Conservation (phyloP, 1,140 invertebrate genomes). For the Drosophila kepulauana region DNA sequence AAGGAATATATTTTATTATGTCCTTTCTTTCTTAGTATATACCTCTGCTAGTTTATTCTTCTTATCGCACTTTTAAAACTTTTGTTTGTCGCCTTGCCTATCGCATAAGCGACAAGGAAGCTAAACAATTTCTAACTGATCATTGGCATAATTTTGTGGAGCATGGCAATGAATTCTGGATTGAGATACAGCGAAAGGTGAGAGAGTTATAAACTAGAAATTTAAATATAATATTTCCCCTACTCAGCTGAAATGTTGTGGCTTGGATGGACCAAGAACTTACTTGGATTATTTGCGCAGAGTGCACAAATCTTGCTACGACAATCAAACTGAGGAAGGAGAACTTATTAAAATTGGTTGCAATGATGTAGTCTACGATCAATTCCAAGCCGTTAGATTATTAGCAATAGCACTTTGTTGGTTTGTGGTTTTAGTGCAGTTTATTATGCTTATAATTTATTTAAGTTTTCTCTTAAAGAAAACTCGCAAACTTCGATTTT, state of each 20-base stretch:
- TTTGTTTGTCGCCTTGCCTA: background rate
- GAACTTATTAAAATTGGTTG: constrained; percentile 40
- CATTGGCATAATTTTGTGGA: constrained; percentile 31
- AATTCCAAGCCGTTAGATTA: background rate
- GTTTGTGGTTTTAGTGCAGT: constrained; percentile 12
- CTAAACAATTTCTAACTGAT: background rate
- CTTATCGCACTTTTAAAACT: background rate
- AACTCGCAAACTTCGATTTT: background rate
- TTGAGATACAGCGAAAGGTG: constrained; percentile 41
- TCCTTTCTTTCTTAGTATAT: constrained; percentile 31
- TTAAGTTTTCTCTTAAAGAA: background rate
- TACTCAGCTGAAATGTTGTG: constrained; percentile 48
- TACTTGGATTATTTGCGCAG: constrained; percentile 43
- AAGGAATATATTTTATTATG: background rate
- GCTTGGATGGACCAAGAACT: constrained; percentile 40
- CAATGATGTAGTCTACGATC: constrained; percentile 8
- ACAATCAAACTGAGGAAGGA: background rate
- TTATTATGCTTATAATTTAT: constrained; percentile 6
- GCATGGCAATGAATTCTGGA: constrained; percentile 29
- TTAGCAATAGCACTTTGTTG: constrained; percentile 22
- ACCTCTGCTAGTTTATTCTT: constrained; percentile 16
- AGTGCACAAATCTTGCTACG: constrained; percentile 37
- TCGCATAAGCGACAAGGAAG: background rate
- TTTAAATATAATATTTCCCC: background rate
- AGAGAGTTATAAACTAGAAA: background rate